These are phyloP conservation scores for Sylvia borin DNA, from an alignment of 2,797 vertebrate species.

Conservation along the genomic window DNA sequence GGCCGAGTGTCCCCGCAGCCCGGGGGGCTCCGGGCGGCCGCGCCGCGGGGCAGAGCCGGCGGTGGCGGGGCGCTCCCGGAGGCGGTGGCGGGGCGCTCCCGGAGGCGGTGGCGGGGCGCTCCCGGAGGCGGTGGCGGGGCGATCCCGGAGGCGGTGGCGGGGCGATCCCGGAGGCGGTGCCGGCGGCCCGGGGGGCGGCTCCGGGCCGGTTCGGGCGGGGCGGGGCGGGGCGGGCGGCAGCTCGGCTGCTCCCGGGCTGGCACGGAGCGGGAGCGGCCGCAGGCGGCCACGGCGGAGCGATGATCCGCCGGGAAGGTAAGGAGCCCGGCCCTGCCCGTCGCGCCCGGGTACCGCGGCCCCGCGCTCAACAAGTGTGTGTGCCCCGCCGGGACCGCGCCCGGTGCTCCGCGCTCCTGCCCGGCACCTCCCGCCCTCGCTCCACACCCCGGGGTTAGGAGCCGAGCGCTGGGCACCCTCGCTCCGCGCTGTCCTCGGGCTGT, in stretches of 20 bases:
- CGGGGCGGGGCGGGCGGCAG: not conserved
- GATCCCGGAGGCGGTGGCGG: not conserved
- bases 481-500: not conserved
- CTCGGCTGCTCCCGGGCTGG: not conserved
- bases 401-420: not conserved
- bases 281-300: not conserved
- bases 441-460: accelerated
- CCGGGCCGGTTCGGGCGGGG: not conserved
- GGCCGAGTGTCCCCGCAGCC: not conserved
- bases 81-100: not conserved
- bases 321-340: not conserved
- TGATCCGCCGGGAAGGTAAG: constrained; percentile 62
- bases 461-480: not conserved
- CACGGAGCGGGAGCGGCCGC: not conserved
- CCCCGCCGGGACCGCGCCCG: not conserved
- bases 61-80: not conserved
- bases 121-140: not conserved
- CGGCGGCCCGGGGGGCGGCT: not conserved
- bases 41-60: not conserved
- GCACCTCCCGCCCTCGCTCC: not conserved
- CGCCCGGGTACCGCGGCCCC: not conserved
- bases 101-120: not conserved
- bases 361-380: constrained; percentile 38
- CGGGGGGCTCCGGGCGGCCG: not conserved
- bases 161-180: not conserved